These are phyloP conservation scores for Rhegmatorhina hoffmannsi DNA, from an alignment of 2,113 vertebrate species.

Conservation along the genomic window DNA sequence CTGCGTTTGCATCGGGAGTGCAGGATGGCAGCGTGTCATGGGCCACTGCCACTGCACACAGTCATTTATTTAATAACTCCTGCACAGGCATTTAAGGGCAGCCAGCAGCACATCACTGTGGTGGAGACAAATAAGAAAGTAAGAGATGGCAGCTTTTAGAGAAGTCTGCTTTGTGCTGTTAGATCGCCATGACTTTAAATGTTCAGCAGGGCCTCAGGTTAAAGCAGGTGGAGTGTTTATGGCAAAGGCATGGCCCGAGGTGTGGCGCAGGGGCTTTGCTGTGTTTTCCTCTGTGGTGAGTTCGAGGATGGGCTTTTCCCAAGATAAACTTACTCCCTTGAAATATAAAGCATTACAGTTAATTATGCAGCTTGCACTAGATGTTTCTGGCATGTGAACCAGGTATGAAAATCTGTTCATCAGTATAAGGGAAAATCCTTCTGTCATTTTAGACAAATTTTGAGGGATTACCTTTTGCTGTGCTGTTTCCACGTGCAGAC, in stretches of 20 bases:
- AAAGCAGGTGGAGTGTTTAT: neutral
- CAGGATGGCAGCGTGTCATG: slow-evolving; percentile 52
- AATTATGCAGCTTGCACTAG: neutral
- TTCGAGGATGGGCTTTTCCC: neutral
- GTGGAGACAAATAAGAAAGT: slow-evolving; percentile 62
- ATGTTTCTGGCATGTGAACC: neutral
- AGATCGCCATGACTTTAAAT: neutral
- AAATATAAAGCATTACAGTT: neutral
- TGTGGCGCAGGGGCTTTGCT: neutral
- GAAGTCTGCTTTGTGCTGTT: neutral
- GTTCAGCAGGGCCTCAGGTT: neutral
- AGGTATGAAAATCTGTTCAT: neutral
- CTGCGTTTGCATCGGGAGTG: slow-evolving; percentile 67
- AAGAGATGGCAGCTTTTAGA: neutral
- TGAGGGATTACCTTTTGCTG: neutral
- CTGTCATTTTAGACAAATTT: neutral
- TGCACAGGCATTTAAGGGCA: slow-evolving; percentile 32
- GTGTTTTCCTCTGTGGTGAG: neutral
- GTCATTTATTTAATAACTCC: slow-evolving; percentile 77
- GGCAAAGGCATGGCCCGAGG: neutral
- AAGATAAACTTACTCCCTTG: neutral
- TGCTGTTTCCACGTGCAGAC: neutral
- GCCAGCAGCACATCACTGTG: slow-evolving; percentile 18
- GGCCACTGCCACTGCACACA: slow-evolving; percentile 57
- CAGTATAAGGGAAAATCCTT: neutral